Evolutionary conservation across 2,888 invertebrate genomes (phyloP).

Genomic region (Molanna angustata): DNA sequence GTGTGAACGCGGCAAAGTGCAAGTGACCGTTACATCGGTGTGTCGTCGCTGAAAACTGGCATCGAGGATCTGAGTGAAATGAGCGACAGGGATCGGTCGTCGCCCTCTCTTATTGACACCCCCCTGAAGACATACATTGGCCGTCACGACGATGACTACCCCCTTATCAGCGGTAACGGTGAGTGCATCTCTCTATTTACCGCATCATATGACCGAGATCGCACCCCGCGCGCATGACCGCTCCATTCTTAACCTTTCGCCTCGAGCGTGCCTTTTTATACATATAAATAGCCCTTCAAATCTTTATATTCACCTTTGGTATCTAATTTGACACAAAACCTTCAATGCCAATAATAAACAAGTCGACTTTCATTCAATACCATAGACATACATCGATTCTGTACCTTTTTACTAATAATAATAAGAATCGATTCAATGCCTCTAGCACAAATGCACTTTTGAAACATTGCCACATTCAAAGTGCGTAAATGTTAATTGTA

Average conservation of each 20-base stretch:
- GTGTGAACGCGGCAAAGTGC: constrained; percentile 40
- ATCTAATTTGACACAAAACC: neutral
- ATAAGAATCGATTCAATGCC: too few relatives aligned
- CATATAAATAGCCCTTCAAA: constrained; percentile 8
- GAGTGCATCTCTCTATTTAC: constrained; percentile 40
- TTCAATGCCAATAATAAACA: neutral
- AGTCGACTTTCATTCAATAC: neutral
- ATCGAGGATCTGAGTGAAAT: constrained; percentile 45
- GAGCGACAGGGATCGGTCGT: constrained; percentile 88
- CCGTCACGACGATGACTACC: constrained; percentile 78
- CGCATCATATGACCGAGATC: constrained; percentile 25
- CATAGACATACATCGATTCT: too few relatives aligned
- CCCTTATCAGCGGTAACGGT: constrained; percentile 75
- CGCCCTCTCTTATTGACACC: constrained; percentile 85
- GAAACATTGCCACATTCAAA: constrained; percentile 8
- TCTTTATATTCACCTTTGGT: neutral
- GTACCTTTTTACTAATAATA: too few relatives aligned
- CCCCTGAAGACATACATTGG: constrained; percentile 83
- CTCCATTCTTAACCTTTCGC: constrained; percentile 15
- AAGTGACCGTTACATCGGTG: constrained; percentile 24
- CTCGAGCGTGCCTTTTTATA: constrained; percentile 1
- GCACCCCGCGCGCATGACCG: constrained; percentile 13
- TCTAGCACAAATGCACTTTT: constrained; percentile 11
- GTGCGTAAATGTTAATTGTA: constrained; percentile 9
- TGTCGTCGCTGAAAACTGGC: constrained; percentile 25